Evolutionary conservation across 2,797 vertebrate genomes (phyloP).

Genomic region (Macroramphosus scolopax): DNA sequence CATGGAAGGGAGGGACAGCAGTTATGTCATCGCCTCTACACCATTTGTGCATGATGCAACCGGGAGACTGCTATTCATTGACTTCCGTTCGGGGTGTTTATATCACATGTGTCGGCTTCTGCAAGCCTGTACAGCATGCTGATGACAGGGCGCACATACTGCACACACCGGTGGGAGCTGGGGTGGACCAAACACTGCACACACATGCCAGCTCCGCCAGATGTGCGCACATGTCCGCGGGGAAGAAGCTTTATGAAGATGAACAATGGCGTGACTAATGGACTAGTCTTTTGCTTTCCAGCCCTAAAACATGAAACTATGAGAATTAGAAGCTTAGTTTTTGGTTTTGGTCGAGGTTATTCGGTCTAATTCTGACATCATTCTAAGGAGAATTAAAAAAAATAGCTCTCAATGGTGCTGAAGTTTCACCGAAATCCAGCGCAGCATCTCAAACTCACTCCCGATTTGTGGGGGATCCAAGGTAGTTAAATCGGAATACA

Average conservation of each 20-base stretch:
- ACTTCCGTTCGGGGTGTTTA: constrained; percentile 41
- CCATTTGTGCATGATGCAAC: constrained; percentile 50
- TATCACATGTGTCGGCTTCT: constrained; percentile 47
- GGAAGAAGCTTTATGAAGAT: constrained; percentile 6
- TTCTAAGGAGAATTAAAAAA: too few species aligned
- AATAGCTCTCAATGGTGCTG: too few species aligned
- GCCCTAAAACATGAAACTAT: too few species aligned
- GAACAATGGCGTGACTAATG: constrained; percentile 19
- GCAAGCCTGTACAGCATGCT: constrained; percentile 21
- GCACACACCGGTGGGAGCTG: constrained; percentile 24
- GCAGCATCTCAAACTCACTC: neutral
- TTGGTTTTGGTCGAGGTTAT: too few species aligned
- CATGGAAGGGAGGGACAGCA: constrained; percentile 62
- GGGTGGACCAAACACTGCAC: neutral
- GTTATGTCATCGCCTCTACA: constrained; percentile 74
- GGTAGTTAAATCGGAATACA: too few species aligned
- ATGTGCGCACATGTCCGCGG: constrained; percentile 24
- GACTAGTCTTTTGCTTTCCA: neutral
- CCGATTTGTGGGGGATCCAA: neutral
- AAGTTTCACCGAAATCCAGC: too few species aligned
- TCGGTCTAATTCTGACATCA: too few species aligned
- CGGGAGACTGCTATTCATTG: constrained; percentile 39
- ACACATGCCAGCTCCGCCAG: constrained; percentile 1
- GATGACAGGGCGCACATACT: constrained; percentile 7
- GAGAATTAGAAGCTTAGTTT: too few species aligned